Conservation (phyloP, 2,113 vertebrate species). For the Mellivora capensis region DNA sequence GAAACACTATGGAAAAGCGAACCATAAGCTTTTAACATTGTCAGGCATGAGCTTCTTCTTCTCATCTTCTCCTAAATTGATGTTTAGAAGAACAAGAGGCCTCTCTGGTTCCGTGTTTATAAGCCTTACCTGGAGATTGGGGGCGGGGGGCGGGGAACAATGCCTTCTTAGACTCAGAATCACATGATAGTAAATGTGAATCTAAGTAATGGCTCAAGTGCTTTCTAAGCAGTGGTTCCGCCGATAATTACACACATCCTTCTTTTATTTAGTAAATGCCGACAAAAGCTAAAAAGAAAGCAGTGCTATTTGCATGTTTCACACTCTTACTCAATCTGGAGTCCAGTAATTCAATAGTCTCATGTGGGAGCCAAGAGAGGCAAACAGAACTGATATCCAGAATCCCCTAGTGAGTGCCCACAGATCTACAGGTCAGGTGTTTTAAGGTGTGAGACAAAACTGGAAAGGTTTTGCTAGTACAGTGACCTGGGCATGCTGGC, state of each 20-base stretch:
- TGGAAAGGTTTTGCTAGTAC: background rate
- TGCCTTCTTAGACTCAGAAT: conserved; percentile 40
- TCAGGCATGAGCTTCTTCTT: background rate
- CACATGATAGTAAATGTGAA: conserved; percentile 7
- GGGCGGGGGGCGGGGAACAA: background rate
- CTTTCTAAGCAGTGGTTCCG: conserved; percentile 15
- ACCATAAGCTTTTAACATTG: background rate
- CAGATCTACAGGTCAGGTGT: background rate
- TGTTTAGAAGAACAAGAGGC: conserved; percentile 10
- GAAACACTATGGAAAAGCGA: conserved; percentile 45
- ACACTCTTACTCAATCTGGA: background rate
- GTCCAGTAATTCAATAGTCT: background rate
- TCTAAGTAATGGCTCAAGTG: background rate
- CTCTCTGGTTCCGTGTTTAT: background rate
- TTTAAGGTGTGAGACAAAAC: background rate
- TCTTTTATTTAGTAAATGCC: conserved; percentile 12
- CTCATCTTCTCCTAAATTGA: conserved; percentile 25
- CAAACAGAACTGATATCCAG: background rate
- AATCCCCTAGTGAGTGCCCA: background rate
- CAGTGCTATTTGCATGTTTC: background rate
- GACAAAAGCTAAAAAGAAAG: background rate
- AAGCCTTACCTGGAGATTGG: background rate
- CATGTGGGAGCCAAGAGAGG: background rate
- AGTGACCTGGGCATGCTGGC: background rate
- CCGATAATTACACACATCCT: background rate